These are phyloP conservation scores for Bungarus multicinctus DNA, from an alignment of 2,113 vertebrate genomes.

Conservation along the genomic window DNA sequence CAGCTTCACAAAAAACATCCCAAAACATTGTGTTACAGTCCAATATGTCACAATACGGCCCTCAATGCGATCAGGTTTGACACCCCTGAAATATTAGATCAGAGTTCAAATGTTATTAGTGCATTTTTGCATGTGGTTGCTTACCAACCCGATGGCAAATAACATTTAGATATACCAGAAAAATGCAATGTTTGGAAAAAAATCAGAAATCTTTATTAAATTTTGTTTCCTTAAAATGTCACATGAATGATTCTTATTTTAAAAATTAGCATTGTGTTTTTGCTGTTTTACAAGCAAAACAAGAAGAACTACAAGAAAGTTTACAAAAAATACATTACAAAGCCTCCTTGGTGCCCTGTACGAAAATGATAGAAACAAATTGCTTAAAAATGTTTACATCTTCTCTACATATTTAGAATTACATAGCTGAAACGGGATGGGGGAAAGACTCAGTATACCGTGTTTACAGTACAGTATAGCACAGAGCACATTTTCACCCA, in stretches of 20 bases:
- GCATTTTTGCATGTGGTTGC: not conserved
- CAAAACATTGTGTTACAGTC: no score
- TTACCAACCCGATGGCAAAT: not conserved
- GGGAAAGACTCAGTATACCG: slow-evolving; percentile 37
- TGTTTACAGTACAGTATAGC: slow-evolving; percentile 31
- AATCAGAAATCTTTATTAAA: not conserved
- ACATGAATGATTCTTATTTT: slow-evolving; percentile 55
- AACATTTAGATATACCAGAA: slow-evolving; percentile 49
- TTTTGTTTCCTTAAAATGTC: slow-evolving; percentile 4
- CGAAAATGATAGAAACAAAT: slow-evolving; percentile 61
- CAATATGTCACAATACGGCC: no score
- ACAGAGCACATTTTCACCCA: slow-evolving; percentile 53
- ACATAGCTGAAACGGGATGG: slow-evolving; percentile 46
- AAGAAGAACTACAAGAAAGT: not conserved
- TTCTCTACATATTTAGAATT: slow-evolving; percentile 63
- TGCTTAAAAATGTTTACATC: slow-evolving; percentile 62
- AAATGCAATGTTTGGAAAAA: slow-evolving; percentile 43
- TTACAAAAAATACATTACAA: slow-evolving; percentile 40
- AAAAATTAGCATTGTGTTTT: slow-evolving; percentile 44
- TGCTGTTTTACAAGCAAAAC: not conserved
- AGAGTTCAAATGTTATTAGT: slow-evolving; percentile 22
- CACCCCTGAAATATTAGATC: slow-evolving; percentile 2
- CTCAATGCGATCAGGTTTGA: no score
- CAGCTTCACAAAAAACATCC: no score
- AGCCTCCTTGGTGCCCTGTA: slow-evolving; percentile 54